These are phyloP conservation scores for Byasa hedistus DNA, from an alignment of 2,888 invertebrate genomes.

Conservation along the genomic window DNA sequence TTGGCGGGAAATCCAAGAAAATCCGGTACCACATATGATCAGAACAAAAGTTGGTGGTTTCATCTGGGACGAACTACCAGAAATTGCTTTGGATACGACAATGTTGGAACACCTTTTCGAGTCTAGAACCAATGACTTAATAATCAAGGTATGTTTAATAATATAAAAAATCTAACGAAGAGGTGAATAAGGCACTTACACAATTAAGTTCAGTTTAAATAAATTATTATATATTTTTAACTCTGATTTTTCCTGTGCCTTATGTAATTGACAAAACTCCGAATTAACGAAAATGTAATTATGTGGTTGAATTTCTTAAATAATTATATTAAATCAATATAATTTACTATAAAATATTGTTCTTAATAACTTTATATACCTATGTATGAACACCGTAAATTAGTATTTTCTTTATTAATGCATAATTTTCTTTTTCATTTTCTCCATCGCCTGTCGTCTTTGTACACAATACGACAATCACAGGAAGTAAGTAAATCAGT, in stretches of 20 bases:
- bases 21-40: slow-evolving; percentile 75
- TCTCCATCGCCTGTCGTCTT: background rate
- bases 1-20: slow-evolving; percentile 96
- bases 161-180: background rate
- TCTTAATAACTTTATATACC: too few relatives aligned
- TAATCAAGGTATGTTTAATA: slow-evolving; percentile 83
- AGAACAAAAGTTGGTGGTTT: slow-evolving; percentile 83
- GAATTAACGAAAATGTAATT: too few relatives aligned
- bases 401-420: background rate
- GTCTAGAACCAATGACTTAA: slow-evolving; percentile 96
- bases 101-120: slow-evolving; percentile 98
- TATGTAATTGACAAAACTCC: too few relatives aligned
- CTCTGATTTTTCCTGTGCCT: too few relatives aligned
- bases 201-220: background rate
- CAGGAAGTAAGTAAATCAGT: slow-evolving; percentile 15
- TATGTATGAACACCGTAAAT: too few relatives aligned
- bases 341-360: too few relatives aligned
- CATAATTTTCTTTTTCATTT: slow-evolving; percentile 10
- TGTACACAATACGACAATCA: background rate
- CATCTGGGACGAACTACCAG: slow-evolving; percentile 95
- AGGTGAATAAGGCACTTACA: background rate
- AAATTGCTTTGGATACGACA: slow-evolving; percentile 92
- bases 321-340: too few relatives aligned
- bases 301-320: too few relatives aligned
- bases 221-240: too few relatives aligned